Evolutionary conservation across 1,140 invertebrate genomes (phyloP).

Genomic region (Andrena cerasifolii): DNA sequence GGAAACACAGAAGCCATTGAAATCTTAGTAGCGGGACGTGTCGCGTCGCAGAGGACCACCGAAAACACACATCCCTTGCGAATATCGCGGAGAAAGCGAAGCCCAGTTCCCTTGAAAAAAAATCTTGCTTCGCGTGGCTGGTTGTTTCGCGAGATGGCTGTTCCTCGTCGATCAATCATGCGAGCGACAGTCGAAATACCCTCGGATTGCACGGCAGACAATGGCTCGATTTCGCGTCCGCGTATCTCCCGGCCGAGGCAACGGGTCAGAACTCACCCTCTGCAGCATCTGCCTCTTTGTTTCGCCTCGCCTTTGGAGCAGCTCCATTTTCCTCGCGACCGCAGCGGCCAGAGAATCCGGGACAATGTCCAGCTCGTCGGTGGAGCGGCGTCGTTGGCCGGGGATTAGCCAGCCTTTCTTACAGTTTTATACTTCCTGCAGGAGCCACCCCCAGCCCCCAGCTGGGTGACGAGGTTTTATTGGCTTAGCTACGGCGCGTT

Average conservation of each 20-base stretch:
- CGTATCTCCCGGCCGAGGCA: neutral
- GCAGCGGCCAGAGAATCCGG: neutral
- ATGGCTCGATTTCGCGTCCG: neutral
- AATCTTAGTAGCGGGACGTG: no score
- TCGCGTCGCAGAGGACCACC: no score
- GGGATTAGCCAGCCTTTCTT: constrained; percentile 25
- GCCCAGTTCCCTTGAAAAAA: no score
- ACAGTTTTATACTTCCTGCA: constrained; percentile 11
- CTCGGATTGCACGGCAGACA: neutral
- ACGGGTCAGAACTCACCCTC: neutral
- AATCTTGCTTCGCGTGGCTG: neutral
- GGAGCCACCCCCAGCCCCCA: neutral
- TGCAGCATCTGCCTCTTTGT: neutral
- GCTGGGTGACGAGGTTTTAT: constrained; percentile 48
- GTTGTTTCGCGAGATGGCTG: neutral
- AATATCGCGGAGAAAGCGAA: no score
- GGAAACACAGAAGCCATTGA: no score
- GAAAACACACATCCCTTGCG: no score
- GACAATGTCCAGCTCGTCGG: constrained; percentile 14
- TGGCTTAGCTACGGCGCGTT: constrained; percentile 36
- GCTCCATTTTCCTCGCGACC: neutral
- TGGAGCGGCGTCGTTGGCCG: neutral
- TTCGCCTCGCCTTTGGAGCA: neutral
- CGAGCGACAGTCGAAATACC: neutral
- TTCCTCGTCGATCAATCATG: neutral